Evolutionary conservation across 2,797 vertebrate species (phyloP), one percentile per base, ranked within the genome.

Genomic region (Crenichthys baileyi): DNA sequence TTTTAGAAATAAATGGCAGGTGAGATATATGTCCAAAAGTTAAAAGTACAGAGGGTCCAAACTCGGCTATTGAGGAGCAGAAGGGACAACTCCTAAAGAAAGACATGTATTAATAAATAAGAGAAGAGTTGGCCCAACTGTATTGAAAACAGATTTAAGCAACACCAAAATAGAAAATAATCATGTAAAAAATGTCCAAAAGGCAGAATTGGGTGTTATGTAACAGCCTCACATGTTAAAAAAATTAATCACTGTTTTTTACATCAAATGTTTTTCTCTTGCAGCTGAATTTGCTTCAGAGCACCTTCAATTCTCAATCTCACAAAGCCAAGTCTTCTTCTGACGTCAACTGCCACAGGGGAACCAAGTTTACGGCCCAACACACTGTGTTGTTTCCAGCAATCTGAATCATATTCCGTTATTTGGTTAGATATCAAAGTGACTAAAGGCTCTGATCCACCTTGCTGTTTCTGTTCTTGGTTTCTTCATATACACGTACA

Each of bases 271-370:
- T 73, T 80, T 85, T 73, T 72, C 61, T 73, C 39, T 60, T 90
- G 81, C 84, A 87, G 76, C 76, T 89, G 79, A 87, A 86, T 77
- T 82, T 77, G 71, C 44, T 78, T 88, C 77, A 86, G 68, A 80
- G 26, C 7, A 36, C 82, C 72, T 80, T 87, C 11, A 87, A 81
- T 82, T 73, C 36, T 73, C 58, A 68, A 67, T 70, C 70, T 55
- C 15, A 20, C 71, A 83, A 80, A 88, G 79, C 82, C 82, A 84
- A 88, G 65, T 44, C 5, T 86, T 86, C 88, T 77, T 24, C 36
- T 77, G 86, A 87, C 48, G 12, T 41, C 41, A 83, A 79, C 53
- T 84, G 89, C 76, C 55, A 76, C 83, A 88, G 72, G n/a, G 29
- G 61, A 48, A 80, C n/a, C 76, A 56, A 71, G 26, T 11, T 39